Evolutionary conservation across 2,888 invertebrate genomes (phyloP), one percentile per base, ranked within the genome.

Genomic region (Pseudanteris insignis): DNA sequence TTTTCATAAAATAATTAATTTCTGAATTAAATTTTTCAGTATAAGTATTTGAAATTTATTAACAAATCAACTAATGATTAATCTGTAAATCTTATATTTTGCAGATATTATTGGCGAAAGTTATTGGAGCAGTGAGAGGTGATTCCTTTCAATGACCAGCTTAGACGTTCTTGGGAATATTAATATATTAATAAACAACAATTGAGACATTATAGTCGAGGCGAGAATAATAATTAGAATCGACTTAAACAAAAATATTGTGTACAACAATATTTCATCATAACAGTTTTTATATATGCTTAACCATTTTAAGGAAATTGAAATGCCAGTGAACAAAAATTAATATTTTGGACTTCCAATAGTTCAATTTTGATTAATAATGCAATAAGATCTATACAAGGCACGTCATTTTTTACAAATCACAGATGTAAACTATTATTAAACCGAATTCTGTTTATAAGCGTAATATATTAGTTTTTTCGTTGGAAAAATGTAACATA

Each of bases 111-210:
- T 78, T 62, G 78, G 78, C 41, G 79, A 78, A 54, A 79, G 74
- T 65, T 79, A 78, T 53, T 78, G 78, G 78, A 78, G 78, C 70
- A 77, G 74, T 59, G 79, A 77, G 46, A 77, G 78, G 72, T 79
- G 76, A 79, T 75, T 70, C 66, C 64, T 65, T 55, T 32, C 30
- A 12, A 47, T 36, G 36, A 30, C 12, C 25, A 34, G 25, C 43
- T 30, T 33, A 46, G 28, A 50, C 10, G 30, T 41, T 18, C 40
- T 41, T 8, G 26, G 50, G 18, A 50, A 43, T 43, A 43, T 25
- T 47, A 48, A 34, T 34, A 24, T 28, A 30, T 26, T 7, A 18
- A 11, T 40, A 38, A 21, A 37, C 25, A 26, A 15, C 36, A 29
- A 26, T 29, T 13, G 28, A 44, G 15, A 44, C 12, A 32, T 25